Evolutionary conservation across 2,888 invertebrate genomes (phyloP).

Genomic region (Hirtodrosophila cameraria): DNA sequence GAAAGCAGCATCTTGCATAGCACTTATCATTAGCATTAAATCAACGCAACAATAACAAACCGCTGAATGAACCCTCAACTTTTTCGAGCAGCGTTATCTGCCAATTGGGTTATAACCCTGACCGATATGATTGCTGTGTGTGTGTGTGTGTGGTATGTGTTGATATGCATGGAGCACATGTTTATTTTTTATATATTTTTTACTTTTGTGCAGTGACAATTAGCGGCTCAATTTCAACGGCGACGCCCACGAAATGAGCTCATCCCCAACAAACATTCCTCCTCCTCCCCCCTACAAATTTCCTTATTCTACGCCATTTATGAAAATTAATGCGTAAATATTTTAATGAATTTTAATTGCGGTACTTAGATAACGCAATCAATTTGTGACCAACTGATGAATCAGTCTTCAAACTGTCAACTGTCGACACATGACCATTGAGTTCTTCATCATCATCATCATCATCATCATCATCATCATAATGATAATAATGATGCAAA

Average conservation of each 20-base stretch:
- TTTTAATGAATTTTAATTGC: constrained; percentile 75
- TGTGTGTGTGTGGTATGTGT: constrained; percentile 1
- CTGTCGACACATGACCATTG: constrained; percentile 14
- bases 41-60: constrained; percentile 38
- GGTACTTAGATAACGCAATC: constrained; percentile 63
- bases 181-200: too few species aligned
- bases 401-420: constrained; percentile 54
- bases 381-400: constrained; percentile 60
- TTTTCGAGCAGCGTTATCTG: constrained; percentile 31
- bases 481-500: constrained; percentile 19
- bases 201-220: constrained; percentile 45
- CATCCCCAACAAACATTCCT: constrained; percentile 36
- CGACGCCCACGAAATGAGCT: constrained; percentile 68
- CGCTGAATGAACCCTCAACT: constrained; percentile 57
- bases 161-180: constrained; percentile 48
- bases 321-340: constrained; percentile 54
- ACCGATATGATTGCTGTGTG: constrained; percentile 37
- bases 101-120: constrained; percentile 50
- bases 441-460: constrained; percentile 3
- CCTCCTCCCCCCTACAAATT: neutral
- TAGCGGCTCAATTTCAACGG: constrained; percentile 46
- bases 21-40: constrained; percentile 47
- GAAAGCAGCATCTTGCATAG: neutral
- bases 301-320: constrained; percentile 7
- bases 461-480: constrained; percentile 12